Conservation (phyloP, 2,113 vertebrate species). For the Pangasianodon gigas region DNA sequence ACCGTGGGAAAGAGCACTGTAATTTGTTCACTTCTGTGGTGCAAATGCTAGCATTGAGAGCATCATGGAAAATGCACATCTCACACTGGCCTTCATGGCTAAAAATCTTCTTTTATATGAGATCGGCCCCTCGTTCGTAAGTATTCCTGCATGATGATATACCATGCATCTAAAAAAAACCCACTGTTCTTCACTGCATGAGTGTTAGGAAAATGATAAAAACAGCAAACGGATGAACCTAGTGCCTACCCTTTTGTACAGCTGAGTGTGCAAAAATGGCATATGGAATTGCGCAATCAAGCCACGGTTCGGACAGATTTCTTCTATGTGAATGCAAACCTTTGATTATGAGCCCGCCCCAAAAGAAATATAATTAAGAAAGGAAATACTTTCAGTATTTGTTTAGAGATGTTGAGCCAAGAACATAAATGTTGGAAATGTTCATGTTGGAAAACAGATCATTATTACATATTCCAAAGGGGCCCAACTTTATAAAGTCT, state of each 20-base stretch:
- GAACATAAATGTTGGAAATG: background rate
- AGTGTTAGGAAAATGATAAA: background rate
- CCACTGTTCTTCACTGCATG: background rate
- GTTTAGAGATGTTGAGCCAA: background rate
- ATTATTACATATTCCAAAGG: background rate
- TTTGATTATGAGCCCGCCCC: background rate
- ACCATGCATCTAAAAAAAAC: background rate
- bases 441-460: background rate
- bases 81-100: background rate
- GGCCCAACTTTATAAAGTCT: background rate
- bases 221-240: background rate
- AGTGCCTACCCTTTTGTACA: background rate
- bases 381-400: background rate
- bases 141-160: background rate
- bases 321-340: background rate
- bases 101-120: background rate
- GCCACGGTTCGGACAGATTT: background rate
- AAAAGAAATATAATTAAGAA: background rate
- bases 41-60: background rate
- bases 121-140: background rate
- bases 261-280: background rate
- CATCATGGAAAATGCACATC: background rate
- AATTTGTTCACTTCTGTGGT: background rate
- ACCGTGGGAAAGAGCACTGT: background rate
- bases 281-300: background rate